These are phyloP conservation scores for Camelus bactrianus DNA, from an alignment of 2,113 vertebrate genomes.

Conservation along the genomic window DNA sequence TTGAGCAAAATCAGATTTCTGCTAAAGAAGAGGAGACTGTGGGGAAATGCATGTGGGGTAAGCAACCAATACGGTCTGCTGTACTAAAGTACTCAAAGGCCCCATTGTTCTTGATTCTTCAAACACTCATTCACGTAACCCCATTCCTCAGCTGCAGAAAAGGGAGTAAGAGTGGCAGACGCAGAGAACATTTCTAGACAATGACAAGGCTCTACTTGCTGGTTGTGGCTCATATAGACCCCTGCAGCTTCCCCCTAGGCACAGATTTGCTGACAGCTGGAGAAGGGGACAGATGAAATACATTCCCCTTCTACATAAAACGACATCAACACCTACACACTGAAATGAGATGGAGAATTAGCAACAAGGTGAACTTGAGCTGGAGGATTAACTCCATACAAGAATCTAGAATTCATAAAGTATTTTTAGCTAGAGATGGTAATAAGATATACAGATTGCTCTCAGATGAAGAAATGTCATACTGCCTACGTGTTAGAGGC, in stretches of 20 bases:
- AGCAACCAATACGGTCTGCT: neutral
- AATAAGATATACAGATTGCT: conserved; percentile 71
- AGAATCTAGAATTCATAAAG: conserved; percentile 39
- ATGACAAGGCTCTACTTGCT: neutral
- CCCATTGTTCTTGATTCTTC: conserved; percentile 11
- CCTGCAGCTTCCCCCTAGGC: neutral
- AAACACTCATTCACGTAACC: neutral
- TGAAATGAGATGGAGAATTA: conserved; percentile 59
- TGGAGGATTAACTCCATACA: conserved; percentile 60
- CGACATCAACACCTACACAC: neutral
- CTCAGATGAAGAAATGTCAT: conserved; percentile 66
- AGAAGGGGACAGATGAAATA: neutral
- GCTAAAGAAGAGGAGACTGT: neutral
- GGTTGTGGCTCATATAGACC: neutral
- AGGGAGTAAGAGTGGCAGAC: neutral
- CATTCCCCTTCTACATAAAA: neutral
- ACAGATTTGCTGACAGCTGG: neutral
- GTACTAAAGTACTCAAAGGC: neutral
- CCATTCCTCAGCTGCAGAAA: neutral
- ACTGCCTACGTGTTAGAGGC: neutral
- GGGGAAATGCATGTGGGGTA: neutral
- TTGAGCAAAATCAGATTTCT: conserved; percentile 38
- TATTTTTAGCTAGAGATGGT: conserved; percentile 72
- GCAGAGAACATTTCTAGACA: neutral
- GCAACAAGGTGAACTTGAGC: conserved; percentile 65